These are phyloP conservation scores for Umimayanthus chanpuru DNA, from an alignment of 92 coral and sea anemone species.

Conservation along the genomic window DNA sequence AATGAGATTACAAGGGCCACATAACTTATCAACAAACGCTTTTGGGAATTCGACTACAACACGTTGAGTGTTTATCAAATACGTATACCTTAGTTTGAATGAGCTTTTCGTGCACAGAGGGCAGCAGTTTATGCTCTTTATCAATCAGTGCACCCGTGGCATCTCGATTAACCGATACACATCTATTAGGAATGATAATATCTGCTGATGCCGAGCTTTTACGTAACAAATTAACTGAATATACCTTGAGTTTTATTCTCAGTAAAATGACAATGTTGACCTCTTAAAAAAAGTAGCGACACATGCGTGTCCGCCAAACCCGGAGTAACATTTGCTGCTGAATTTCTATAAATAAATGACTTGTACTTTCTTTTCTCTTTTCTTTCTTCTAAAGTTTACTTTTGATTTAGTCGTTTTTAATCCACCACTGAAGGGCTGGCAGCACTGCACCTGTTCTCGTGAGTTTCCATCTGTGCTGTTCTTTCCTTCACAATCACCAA, in stretches of 20 bases:
- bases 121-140: background rate
- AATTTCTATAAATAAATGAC: constrained; percentile 42
- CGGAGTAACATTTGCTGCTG: background rate
- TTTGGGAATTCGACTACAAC: background rate
- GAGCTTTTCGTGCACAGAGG: constrained; percentile 22
- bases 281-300: background rate
- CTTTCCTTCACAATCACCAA: background rate
- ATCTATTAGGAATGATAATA: background rate
- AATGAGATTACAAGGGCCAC: constrained; percentile 14
- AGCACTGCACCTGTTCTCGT: background rate
- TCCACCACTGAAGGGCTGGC: background rate
- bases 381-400: constrained; percentile 8
- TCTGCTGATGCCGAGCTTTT: background rate
- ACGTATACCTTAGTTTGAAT: background rate
- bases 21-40: background rate
- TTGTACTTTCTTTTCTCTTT: constrained; percentile 31
- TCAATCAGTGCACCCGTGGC: background rate
- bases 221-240: background rate
- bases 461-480: background rate
- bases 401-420: background rate
- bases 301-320: background rate
- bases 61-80: constrained; percentile 1
- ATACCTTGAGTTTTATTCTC: background rate
- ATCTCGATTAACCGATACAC: background rate
- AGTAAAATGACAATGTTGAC: background rate